phyloP scores from a whole-genome alignment of 2,113 vertebrate species.

The Axis porcinus region DNA sequence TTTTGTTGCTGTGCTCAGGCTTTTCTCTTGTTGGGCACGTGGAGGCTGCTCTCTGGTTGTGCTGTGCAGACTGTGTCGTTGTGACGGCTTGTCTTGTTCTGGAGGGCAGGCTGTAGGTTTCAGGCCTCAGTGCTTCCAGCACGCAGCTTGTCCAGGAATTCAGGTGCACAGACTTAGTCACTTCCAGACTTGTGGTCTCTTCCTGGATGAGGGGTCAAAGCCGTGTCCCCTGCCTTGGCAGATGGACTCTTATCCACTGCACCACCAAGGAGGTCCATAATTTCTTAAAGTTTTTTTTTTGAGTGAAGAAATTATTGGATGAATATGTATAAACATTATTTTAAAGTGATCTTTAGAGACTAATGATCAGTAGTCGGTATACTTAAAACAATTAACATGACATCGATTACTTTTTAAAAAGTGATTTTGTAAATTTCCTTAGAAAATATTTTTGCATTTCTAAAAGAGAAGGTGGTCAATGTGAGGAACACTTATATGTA shows the following conservation, averaged over 20 bases:
- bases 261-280: neutral
- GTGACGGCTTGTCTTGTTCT: neutral
- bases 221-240: neutral
- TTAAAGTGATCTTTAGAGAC: neutral
- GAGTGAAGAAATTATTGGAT: neutral
- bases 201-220: neutral
- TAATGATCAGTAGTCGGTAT: neutral
- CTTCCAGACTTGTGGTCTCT: neutral
- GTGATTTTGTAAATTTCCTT: neutral
- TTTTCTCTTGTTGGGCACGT: neutral
- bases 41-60: neutral
- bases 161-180: neutral
- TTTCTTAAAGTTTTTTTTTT: neutral
- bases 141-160: neutral
- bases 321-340: neutral
- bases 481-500: neutral
- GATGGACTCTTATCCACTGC: neutral
- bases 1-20: neutral
- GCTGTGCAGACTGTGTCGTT: neutral
- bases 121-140: neutral
- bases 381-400: neutral
- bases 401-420: neutral
- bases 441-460: neutral
- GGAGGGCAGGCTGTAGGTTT: neutral
- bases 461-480: neutral